These are phyloP conservation scores for Strix aluco DNA, from an alignment of 2,113 vertebrate species.

Conservation along the genomic window DNA sequence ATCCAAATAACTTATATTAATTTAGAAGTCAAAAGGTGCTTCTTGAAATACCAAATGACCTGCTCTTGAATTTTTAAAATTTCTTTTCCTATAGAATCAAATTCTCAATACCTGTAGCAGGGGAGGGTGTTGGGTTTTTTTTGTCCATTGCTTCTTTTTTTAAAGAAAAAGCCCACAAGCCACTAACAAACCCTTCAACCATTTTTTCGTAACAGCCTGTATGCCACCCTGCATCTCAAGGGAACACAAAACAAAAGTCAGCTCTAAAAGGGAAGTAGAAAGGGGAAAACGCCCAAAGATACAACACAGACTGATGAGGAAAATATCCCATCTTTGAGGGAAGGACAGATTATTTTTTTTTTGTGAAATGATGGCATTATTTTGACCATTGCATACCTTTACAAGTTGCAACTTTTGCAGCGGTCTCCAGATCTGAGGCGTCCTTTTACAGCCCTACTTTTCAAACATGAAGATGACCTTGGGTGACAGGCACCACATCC, in stretches of 20 bases:
- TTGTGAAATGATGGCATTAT: background rate
- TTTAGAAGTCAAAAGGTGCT: background rate
- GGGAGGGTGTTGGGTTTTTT: too few species aligned
- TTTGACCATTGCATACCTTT: background rate
- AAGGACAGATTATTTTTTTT: background rate
- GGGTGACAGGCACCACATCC: background rate
- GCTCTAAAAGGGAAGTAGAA: background rate
- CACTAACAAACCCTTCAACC: background rate
- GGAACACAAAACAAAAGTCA: background rate
- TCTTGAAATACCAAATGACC: background rate
- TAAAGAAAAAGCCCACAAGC: background rate
- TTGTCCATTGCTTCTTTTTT: too few species aligned
- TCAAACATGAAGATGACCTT: background rate
- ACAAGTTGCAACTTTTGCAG: background rate
- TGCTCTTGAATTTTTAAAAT: background rate
- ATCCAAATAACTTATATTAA: background rate
- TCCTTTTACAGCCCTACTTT: background rate
- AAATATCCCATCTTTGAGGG: background rate
- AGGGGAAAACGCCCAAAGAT: background rate
- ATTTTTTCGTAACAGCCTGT: background rate
- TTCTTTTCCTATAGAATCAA: background rate
- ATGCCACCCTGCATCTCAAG: background rate
- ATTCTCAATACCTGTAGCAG: background rate
- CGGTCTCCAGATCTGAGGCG: background rate
- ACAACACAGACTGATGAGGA: background rate